Evolutionary conservation across 2,888 invertebrate species (phyloP), one percentile per base, ranked within the genome.

Genomic region (Hemaris fuciformis): DNA sequence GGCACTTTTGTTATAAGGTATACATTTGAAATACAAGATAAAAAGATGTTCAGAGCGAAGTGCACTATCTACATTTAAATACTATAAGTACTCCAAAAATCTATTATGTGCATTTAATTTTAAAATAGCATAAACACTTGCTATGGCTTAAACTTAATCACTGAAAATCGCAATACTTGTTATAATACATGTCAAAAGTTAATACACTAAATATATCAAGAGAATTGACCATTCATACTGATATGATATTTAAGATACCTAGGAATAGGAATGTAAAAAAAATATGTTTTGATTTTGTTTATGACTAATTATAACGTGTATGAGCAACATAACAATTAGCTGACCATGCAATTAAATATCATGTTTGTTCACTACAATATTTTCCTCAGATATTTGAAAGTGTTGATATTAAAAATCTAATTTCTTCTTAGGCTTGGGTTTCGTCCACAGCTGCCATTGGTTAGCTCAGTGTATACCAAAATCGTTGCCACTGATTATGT

Each of bases 221-320:
- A 27, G 18, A 53, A 53, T 53, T 31, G 8, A 53, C 48, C 15
- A 8, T 31, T 27, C 8, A 18, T 8, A 20, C 27, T 31, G 31
- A 31, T 53, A 53, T 53, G 27, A 53, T 53, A 53, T 15, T 53
- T 53, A 18, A 15, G 8, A 31, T 27, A 25, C 20, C 31, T 27
- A 31, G 53, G 53, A 53, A 53, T 27, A 31, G 53, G 53, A 53
- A 53, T 53, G 53, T 53, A 18, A 31, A 10, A 38, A 38, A n/a
- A 38, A 13, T 13, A 38, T 13, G 10, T 10, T 38, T 4, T 38
- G 38, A n/a, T 3, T 38, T 38, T 38, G 3, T 38, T n/a, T n/a
- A n/a, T n/a, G 38, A 38, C 38, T 38, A 38, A 38, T 38, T 38
- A n/a, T 38, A 38, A 38, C n/a, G 13, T n/a, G 4, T 38, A 38